These are phyloP conservation scores for Melanargia galathea DNA, from an alignment of 2,888 invertebrate genomes.

Conservation along the genomic window DNA sequence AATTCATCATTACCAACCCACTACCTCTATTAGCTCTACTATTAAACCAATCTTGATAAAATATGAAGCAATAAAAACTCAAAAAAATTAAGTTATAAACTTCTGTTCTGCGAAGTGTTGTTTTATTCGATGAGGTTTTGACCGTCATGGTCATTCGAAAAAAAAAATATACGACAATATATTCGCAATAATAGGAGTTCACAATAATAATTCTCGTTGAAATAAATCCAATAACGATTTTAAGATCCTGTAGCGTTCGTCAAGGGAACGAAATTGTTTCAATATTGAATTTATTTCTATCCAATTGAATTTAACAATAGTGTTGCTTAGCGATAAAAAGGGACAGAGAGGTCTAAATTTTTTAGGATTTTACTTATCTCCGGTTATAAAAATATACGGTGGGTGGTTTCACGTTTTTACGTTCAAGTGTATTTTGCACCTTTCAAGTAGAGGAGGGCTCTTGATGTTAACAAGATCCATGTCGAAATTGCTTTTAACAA, in stretches of 20 bases:
- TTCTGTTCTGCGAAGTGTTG: not conserved
- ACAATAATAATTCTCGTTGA: not conserved
- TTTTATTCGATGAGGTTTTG: not conserved
- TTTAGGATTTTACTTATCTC: not conserved
- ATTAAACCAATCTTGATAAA: no score
- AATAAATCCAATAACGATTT: slow-evolving; percentile 7
- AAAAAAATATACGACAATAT: no score
- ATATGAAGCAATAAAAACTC: no score
- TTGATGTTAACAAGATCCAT: not conserved
- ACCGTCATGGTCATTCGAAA: no score
- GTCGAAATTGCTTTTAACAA: not conserved
- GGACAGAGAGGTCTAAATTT: slow-evolving; percentile 4
- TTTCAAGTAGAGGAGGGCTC: not conserved
- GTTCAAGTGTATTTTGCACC: not conserved
- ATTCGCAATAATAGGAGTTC: not conserved
- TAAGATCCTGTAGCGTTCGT: slow-evolving; percentile 1
- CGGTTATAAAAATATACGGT: not conserved
- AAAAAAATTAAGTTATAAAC: no score
- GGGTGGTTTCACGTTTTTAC: not conserved
- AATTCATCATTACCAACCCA: no score
- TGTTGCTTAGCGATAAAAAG: slow-evolving; percentile 2
- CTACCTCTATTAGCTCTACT: no score
- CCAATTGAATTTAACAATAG: slow-evolving; percentile 12
- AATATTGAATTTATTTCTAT: slow-evolving; percentile 12
- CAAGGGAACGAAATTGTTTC: slow-evolving; percentile 9